Conservation (phyloP, 2,113 vertebrate species). For the Candoia aspera region DNA sequence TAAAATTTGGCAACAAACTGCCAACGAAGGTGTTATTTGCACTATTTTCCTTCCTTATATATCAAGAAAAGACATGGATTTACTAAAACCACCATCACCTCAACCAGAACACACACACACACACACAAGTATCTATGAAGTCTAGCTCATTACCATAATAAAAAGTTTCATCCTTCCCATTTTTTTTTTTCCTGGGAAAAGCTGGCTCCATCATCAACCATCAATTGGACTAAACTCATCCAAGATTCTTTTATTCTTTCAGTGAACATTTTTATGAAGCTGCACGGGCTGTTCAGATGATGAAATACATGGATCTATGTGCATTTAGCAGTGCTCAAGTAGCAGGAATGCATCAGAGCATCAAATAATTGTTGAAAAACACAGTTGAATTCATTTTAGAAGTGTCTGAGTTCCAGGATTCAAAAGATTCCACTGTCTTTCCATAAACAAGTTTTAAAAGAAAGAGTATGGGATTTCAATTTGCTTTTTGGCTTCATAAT, state of each 20-base stretch:
- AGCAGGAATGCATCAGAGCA: background rate
- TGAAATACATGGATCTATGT: background rate
- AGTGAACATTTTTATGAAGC: background rate
- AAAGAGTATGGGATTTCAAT: background rate
- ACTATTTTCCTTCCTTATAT: too few species aligned
- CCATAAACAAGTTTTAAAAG: background rate
- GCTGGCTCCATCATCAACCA: background rate
- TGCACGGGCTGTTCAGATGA: background rate
- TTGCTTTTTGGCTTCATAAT: constrained; percentile 4
- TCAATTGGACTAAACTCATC: background rate
- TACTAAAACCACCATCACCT: too few species aligned
- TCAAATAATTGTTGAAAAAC: background rate
- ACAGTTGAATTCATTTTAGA: background rate
- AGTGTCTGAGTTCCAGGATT: background rate
- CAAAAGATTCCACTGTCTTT: background rate
- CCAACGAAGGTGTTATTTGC: too few species aligned
- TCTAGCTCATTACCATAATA: background rate
- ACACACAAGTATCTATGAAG: too few species aligned
- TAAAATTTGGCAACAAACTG: too few species aligned
- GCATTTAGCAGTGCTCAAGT: background rate
- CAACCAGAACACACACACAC: too few species aligned
- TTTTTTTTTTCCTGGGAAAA: background rate
- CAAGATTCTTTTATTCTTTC: background rate
- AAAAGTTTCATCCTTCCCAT: background rate
- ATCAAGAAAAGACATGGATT: too few species aligned